Evolutionary conservation across 2,797 vertebrate genomes (phyloP), one percentile per base, ranked within the genome.

Genomic region (Lagorchestes hirsutus): DNA sequence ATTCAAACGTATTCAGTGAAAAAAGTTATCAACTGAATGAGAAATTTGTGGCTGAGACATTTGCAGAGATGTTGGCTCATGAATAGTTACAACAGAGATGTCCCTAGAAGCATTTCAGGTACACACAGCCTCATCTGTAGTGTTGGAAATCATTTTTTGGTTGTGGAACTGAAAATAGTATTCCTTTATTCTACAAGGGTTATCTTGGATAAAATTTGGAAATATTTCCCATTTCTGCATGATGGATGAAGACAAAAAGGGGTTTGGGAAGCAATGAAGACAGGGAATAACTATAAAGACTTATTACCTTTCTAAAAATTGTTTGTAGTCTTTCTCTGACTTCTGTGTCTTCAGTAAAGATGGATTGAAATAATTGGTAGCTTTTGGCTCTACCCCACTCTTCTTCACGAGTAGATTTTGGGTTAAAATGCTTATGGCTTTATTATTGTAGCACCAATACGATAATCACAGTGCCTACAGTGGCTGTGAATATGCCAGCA

Each of bases 101-200:
- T 90, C 96, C 95, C 91, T 94, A 54, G 46, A 95, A 96, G 93
- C 56, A 90, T 54, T 40, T 59, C 90, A 94, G 16, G 12, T 18
- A 3, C 29, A 59, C 28, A 16, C 40, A 95, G 90, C 55, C 55
- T 54, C 5, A 29, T 58, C 92, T 55, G 0, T 91, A 54, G 56
- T 93, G 91, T 46, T 27, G 62, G 50, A 16, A 56, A 16, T 46
- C 28, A 9, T 52, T 92, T 82, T 82, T 95, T 92, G 55, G 10
- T 95, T 29, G 94, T 62, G 54, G 55, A 18, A 50, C 10, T 55
- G 40, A 92, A 95, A 94, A 95, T 57, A n/a, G 5, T 54, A 31
- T 34, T 93, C 92, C 95, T 54, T 58, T 9, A 94, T 87, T 93
- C 82, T 54, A 50, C 91, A 46, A 92, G 74, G 74, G 52, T 92